Evolutionary conservation across 1,140 invertebrate genomes (phyloP), one percentile per base, ranked within the genome.

Genomic region (Liolophura sinensis): DNA sequence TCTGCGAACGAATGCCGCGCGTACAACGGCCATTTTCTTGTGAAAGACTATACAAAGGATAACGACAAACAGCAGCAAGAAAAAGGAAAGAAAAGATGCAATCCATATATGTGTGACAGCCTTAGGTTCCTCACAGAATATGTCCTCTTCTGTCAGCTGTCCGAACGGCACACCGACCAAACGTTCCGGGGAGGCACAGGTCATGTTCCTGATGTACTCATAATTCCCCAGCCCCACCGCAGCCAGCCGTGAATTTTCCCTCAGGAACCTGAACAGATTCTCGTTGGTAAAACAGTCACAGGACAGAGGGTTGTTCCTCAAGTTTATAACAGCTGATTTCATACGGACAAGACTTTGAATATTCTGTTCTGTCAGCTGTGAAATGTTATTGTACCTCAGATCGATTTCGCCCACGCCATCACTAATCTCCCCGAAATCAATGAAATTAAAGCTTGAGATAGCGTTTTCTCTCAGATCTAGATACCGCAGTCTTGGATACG

Each of bases 21-120:
- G 52, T 18, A 77, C 47, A 54, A 79, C 76, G 12, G 71, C 69
- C 22, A 78, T 73, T 61, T 75, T 64, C 20, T 70, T 57, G 47
- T 73, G 63, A 58, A 72, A 52, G 0, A 73, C 25, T 6, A 73
- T 16, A 51, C 73, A 60, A 4, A 75, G 68, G 1, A 72, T 54
- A 18, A 73, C 58, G 4, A 71, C 20, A 1, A 76, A 27, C 50
- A 75, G 47, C 0, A 72, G 49, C 46, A 75, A 57, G 14, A 66
- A 22, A 0, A 68, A 51, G 18, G 67, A 69, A 20, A 79, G 63
- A 20, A 67, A 56, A 12, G 74, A 68, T 14, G 77, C 63, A 5
- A 67, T 64, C 22, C 16, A 67, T 31, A 20, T 25, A 6, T 60
- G 6, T 6, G 67, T n/a, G 46, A 64, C 67, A 14, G 61, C 58